A percentile compares a stretch with the other conserved stretches of the same genome.
phyloP scores from a whole-genome alignment of 2,888 invertebrate genomes.

The Lithophane socia region DNA sequence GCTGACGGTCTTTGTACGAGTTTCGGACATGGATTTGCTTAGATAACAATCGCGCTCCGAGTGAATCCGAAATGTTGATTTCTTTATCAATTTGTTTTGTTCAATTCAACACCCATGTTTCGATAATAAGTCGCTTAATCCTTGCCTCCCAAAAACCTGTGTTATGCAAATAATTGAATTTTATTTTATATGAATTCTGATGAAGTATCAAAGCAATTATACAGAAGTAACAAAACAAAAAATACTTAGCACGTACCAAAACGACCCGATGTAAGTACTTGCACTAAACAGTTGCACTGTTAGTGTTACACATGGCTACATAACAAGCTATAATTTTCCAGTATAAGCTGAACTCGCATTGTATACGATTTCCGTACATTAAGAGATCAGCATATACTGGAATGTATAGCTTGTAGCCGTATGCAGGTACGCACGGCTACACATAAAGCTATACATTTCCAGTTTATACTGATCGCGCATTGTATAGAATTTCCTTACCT shows the following conservation, averaged over 20 bases:
- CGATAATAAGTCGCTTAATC: background rate
- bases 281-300: background rate
- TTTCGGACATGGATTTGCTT: conserved; percentile 70
- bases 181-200: background rate
- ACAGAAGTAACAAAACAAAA: background rate
- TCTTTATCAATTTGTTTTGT: conserved; percentile 77
- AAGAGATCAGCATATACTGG: too few species aligned
- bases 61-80: conserved; percentile 74
- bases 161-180: background rate
- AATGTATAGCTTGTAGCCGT: too few species aligned
- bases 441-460: too few species aligned
- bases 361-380: too few species aligned
- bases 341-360: too few species aligned
- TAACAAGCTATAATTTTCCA: too few species aligned
- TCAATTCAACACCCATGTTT: background rate
- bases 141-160: background rate
- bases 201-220: background rate
- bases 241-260: too few species aligned
- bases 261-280: background rate
- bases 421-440: too few species aligned
- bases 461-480: too few species aligned
- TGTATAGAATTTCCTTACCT: too few species aligned
- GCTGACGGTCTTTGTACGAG: conserved; percentile 65
- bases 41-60: conserved; percentile 72
- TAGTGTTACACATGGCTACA: too few species aligned